phyloP scores from a whole-genome alignment of 2,797 vertebrate species.

The Margarornis squamiger region DNA sequence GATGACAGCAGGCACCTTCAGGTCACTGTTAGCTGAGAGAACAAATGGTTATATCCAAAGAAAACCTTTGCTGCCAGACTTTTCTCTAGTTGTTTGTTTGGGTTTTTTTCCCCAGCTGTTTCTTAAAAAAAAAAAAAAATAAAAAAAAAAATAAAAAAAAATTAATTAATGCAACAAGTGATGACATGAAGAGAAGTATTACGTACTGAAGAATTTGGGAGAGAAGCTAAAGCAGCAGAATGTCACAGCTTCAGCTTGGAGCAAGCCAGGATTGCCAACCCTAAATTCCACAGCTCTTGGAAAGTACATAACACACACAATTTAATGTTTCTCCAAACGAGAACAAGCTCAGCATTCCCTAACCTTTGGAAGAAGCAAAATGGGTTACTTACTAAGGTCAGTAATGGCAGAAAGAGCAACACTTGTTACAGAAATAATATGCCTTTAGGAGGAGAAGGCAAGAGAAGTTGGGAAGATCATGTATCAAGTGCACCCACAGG shows the following conservation, averaged over 20 bases:
- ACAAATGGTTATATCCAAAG: background rate
- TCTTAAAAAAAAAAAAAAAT: background rate
- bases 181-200: background rate
- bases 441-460: background rate
- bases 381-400: background rate
- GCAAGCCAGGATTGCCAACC: background rate
- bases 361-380: background rate
- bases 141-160: background rate
- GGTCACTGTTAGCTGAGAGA: background rate
- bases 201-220: background rate
- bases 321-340: background rate
- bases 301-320: background rate
- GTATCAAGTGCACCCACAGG: background rate
- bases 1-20: background rate
- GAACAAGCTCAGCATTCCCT: background rate
- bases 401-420: background rate
- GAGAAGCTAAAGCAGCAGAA: background rate
- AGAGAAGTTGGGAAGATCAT: background rate
- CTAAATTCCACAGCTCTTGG: background rate
- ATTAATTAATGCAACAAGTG: background rate
- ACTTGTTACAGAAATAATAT: background rate
- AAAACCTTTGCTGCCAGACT: background rate
- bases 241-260: background rate
- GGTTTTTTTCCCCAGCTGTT: background rate
- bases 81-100: background rate